Conservation (phyloP, 2,888 invertebrate species). For the Drosophila pegasa region DNA sequence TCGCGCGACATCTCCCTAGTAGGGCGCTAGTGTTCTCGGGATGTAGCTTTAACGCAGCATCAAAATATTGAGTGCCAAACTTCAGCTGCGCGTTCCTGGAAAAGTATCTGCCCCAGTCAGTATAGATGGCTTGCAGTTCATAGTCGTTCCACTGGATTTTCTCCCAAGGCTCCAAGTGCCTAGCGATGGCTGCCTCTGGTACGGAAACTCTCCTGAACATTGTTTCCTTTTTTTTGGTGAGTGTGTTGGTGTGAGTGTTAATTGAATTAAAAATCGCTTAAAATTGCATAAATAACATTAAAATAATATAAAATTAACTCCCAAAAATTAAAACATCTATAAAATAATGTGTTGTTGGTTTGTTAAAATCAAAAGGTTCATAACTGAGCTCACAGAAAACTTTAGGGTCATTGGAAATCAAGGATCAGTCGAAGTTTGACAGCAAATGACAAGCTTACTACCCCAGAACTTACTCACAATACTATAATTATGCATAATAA, state of each 20-base stretch:
- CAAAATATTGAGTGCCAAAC: conserved; percentile 68
- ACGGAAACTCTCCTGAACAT: conserved; percentile 12
- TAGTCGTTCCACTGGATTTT: conserved; percentile 67
- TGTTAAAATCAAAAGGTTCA: conserved; percentile 13
- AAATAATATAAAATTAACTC: conserved; percentile 15
- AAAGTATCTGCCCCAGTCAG: conserved; percentile 80
- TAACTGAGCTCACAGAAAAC: neutral
- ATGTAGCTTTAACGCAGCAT: conserved; percentile 71
- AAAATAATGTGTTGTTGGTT: conserved; percentile 18
- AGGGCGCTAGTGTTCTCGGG: conserved; percentile 61
- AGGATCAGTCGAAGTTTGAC: conserved; percentile 4
- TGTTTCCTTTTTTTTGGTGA: neutral
- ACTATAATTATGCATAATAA: neutral
- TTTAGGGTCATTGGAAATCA: neutral
- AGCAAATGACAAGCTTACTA: neutral
- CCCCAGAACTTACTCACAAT: neutral
- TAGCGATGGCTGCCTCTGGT: conserved; percentile 13
- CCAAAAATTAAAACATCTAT: conserved; percentile 5
- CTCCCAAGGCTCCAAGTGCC: conserved; percentile 74
- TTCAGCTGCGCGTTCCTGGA: conserved; percentile 63
- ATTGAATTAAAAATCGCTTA: conserved; percentile 10
- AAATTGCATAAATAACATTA: conserved; percentile 13
- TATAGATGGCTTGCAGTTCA: conserved; percentile 72
- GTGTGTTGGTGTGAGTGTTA: too few relatives aligned
- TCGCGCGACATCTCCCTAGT: conserved; percentile 70